Percentiles rank a stretch among this genome's conserved stretches.
These are phyloP conservation scores for Salarias fasciatus DNA, from an alignment of 2,797 vertebrate genomes.

Conservation along the genomic window DNA sequence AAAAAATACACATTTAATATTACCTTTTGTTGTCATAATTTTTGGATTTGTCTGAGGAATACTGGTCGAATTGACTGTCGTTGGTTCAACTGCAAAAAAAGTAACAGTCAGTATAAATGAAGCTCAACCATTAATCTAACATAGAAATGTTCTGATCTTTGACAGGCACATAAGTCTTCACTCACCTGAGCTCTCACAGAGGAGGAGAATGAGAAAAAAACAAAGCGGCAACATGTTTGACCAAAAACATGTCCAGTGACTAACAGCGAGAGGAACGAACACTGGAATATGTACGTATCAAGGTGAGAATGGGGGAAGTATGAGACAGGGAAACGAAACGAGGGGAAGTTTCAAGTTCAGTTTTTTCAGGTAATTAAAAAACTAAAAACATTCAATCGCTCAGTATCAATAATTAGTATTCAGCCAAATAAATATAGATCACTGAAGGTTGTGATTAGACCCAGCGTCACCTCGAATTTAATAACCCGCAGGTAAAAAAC, in stretches of 20 bases:
- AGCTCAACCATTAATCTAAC: not conserved
- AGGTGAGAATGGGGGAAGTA: constrained; percentile 58
- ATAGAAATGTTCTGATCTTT: not conserved
- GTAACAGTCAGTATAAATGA: constrained; percentile 11
- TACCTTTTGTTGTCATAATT: not conserved
- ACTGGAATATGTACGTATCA: not conserved
- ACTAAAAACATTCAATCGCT: not conserved
- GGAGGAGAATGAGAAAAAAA: constrained; percentile 32
- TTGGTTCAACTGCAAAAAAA: constrained; percentile 8
- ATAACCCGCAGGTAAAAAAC: constrained; percentile 19
- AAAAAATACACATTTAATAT: too few species aligned
- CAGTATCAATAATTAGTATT: too few species aligned
- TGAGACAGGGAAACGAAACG: constrained; percentile 6
- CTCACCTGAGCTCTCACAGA: constrained; percentile 53
- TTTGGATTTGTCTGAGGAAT: not conserved
- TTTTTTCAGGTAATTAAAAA: constrained; percentile 1
- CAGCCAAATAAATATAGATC: not conserved
- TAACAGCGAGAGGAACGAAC: constrained; percentile 8
- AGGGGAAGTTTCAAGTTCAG: constrained; percentile 64
- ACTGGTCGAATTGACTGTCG: accelerated
- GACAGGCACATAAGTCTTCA: not conserved
- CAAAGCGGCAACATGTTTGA: constrained; percentile 44
- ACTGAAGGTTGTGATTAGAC: constrained; percentile 24
- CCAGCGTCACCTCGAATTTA: constrained; percentile 14
- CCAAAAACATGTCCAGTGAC: not conserved